A percentile compares a stretch with the other conserved stretches of the same genome.
These are phyloP conservation scores for Uria lomvia DNA, from an alignment of 2,113 vertebrate species.

Conservation along the genomic window DNA sequence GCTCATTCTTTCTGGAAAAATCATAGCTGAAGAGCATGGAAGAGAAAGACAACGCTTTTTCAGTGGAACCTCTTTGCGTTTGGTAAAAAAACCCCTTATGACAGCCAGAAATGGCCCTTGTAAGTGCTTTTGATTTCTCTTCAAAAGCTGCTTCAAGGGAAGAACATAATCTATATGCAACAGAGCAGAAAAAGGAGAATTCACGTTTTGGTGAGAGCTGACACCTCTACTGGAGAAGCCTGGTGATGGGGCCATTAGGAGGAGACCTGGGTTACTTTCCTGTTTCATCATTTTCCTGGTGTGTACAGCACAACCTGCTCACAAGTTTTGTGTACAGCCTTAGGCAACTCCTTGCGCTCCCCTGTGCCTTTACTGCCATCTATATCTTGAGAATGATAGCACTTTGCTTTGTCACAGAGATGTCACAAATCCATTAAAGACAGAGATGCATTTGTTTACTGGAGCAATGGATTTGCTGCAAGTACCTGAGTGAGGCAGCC, in stretches of 20 bases:
- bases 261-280: background rate
- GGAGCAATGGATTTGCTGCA: background rate
- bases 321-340: constrained; percentile 5
- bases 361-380: constrained; percentile 57
- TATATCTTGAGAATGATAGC: constrained; percentile 42
- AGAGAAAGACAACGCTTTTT: background rate
- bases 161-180: background rate
- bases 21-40: background rate
- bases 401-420: constrained; percentile 11
- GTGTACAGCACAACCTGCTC: background rate
- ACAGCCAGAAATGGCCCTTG: background rate
- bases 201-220: background rate
- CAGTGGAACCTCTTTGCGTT: background rate
- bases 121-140: background rate
- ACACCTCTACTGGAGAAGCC: background rate
- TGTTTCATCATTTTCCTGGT: background rate
- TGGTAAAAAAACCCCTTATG: background rate
- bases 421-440: constrained; percentile 8
- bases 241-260: background rate
- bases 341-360: constrained; percentile 4
- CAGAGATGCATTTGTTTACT: background rate
- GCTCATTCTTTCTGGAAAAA: background rate
- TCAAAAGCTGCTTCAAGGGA: background rate
- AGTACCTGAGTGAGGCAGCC: background rate
- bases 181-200: background rate